Conservation (phyloP, 2,113 vertebrate genomes). For the Micronycteris hirsuta region DNA sequence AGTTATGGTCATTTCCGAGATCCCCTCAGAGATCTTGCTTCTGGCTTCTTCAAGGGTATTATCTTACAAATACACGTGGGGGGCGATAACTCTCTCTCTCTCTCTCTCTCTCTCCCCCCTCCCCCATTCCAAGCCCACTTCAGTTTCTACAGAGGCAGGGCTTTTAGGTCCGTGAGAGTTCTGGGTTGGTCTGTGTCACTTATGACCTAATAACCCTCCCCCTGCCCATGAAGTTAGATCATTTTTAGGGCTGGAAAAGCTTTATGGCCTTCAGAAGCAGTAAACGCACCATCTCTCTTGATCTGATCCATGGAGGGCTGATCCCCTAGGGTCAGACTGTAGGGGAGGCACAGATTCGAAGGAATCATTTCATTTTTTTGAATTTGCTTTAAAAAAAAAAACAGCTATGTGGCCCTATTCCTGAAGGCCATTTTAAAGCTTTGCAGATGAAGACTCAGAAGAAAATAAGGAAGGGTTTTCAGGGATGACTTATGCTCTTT, state of each 20-base stretch:
- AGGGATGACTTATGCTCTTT: background rate
- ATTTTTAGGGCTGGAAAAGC: background rate
- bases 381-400: background rate
- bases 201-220: background rate
- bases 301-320: background rate
- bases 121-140: background rate
- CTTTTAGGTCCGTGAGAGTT: background rate
- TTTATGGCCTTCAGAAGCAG: constrained; percentile 9
- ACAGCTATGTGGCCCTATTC: background rate
- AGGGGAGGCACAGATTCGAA: background rate
- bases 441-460: background rate
- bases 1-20: background rate
- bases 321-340: background rate
- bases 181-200: background rate
- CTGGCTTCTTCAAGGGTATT: background rate
- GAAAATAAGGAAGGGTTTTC: background rate
- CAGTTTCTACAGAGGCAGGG: background rate
- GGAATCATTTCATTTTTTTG: background rate
- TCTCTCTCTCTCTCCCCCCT: background rate
- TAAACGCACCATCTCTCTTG: background rate
- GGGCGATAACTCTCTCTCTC: no score
- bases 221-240: background rate
- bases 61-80: background rate
- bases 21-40: background rate
- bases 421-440: background rate